Base-by-base conservation (phyloP, 2,888 invertebrate species). In the Pristionchus exspectatus region DNA sequence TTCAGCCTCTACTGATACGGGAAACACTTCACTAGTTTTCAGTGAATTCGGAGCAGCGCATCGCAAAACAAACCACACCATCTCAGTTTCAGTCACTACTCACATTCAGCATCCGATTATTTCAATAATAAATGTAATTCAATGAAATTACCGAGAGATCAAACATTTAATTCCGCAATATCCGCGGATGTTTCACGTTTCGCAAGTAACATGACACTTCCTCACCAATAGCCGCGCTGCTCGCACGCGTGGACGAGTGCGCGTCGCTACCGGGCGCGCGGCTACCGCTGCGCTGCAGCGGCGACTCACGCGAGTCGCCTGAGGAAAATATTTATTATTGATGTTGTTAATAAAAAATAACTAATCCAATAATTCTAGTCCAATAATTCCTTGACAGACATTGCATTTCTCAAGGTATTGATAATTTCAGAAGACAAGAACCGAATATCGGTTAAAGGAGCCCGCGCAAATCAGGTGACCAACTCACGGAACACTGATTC, bases 231-330 rank as follows among this genome's bases (percentile, higher is more conserved):
- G 59, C 84, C 24, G 84, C 84, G 21, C 84, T 85, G 59, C 84
- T 85, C 12, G 59, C 84, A 33, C 84, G 30, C 21, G 84, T 85
- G 10, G 50, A 50, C 33, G 81, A 44, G 59, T 33, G 18, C 21
- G 87, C 50, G n/a, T 38, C 87, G 33, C 87, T 87, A n/a, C 87
- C 66, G 69, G 87, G 63, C 50, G 87, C 87, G 16, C 87, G 27
- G 56, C 87, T 87, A 44, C 87, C 69, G 50, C 69, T 44, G 44
- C 87, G 69, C 59, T 69, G 87, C 69, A 54, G 87, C n/a, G 87
- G 87, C n/a, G 50, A 50, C n/a, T 86, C 86, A 10, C 33, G 86
- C 59, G 69, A 50, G 50, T 54, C 69, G 27, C 87, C 87, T 87
- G 50, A 84, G 7, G 14, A 59, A n/a, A 10, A 10, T 50, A 50